Conservation (phyloP, 2,113 vertebrate species). For the rat (Rattus norvegicus) region GRCr8 NC_086020.1:163430501-163431000, state of each 20-base stretch:
- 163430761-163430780: not conserved
- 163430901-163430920: not conserved
- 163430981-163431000: not conserved
- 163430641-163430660: not conserved
- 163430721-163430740: not conserved
- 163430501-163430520: not conserved
- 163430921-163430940: not conserved
- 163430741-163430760: not conserved
- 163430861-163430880: not conserved
- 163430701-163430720: not conserved
- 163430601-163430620: not conserved
- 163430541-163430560: not conserved
- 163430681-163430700: not conserved
- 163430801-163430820: not conserved
- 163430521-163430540: not conserved
- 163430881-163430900: not conserved
- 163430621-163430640: not conserved
- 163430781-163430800: not conserved
- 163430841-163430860: not conserved
- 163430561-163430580: not conserved
- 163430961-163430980: not conserved
- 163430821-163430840: not conserved
- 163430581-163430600: not conserved
- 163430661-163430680: not conserved
- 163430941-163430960: not conserved